A percentile compares a stretch with the other conserved stretches of the same genome.
phyloP scores from a whole-genome alignment of 2,888 invertebrate genomes.

The Nomada hirtipes region DNA sequence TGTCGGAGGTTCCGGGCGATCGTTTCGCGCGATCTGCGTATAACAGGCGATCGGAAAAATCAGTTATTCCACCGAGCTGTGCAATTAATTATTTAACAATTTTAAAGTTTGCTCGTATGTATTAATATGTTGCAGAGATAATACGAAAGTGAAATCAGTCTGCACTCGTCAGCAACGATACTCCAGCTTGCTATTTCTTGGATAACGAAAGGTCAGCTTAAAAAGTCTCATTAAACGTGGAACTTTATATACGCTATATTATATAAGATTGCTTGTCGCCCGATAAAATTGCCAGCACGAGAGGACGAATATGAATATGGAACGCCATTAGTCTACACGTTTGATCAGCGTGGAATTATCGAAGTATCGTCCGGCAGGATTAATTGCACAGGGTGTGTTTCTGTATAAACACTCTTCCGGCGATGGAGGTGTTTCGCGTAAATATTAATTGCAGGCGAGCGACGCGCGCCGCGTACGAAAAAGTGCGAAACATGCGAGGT shows the following conservation, averaged over 20 bases:
- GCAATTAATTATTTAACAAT: no score
- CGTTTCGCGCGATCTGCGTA: no score
- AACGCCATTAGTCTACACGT: constrained; percentile 17
- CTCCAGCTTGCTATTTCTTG: no score
- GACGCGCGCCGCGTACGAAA: constrained; percentile 7
- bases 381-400: constrained; percentile 35
- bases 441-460: constrained; percentile 52
- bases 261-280: constrained; percentile 14
- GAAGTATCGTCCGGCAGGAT: constrained; percentile 44
- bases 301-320: constrained; percentile 23
- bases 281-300: constrained; percentile 2
- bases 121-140: no score
- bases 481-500: constrained; percentile 32
- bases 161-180: no score
- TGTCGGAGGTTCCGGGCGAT: no score
- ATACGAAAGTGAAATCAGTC: no score
- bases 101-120: no score
- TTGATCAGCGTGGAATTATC: constrained; percentile 45
- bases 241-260: neutral
- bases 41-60: no score
- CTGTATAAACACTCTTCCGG: constrained; percentile 34
- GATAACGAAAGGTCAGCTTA: no score
- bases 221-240: no score
- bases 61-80: no score
- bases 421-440: constrained; percentile 44